Evolutionary conservation across 92 coral and sea anemone genomes (phyloP).

Genomic region (Palythoa heliodiscus): DNA sequence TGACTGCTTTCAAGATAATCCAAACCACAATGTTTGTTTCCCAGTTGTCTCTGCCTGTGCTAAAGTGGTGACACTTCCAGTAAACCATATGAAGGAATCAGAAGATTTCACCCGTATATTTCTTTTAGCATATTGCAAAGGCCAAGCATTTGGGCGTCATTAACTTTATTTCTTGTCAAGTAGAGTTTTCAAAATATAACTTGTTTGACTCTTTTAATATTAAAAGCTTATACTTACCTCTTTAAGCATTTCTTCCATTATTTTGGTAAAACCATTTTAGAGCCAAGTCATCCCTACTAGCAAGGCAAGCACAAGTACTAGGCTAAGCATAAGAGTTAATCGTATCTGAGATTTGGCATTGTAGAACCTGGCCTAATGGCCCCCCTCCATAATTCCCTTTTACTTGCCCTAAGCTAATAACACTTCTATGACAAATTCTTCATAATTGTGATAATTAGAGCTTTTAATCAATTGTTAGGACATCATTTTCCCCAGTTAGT

Average conservation of each 20-base stretch:
- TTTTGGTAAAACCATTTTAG: too few species aligned
- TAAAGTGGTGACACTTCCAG: constrained; percentile 44
- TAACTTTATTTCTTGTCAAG: neutral
- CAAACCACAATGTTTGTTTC: constrained; percentile 42
- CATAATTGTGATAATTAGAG: neutral
- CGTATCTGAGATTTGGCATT: neutral
- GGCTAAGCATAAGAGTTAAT: too few species aligned
- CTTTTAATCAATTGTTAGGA: constrained; percentile 3
- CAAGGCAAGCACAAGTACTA: too few species aligned
- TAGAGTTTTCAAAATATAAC: neutral
- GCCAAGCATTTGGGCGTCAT: constrained; percentile 5
- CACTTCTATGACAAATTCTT: neutral
- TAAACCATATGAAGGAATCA: constrained; percentile 8
- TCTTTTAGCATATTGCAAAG: constrained; percentile 12
- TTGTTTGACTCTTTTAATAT: neutral
- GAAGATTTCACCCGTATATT: neutral
- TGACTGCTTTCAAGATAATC: constrained; percentile 40
- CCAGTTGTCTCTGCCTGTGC: constrained; percentile 48
- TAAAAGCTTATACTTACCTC: neutral
- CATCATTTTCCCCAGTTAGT: neutral
- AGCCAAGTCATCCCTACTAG: too few species aligned
- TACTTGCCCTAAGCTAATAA: neutral
- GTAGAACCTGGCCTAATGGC: neutral
- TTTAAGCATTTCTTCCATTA: too few species aligned
- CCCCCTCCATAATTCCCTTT: neutral